Evolutionary conservation across 2,797 vertebrate genomes (phyloP).

Genomic region (Phoeniculus purpureus): DNA sequence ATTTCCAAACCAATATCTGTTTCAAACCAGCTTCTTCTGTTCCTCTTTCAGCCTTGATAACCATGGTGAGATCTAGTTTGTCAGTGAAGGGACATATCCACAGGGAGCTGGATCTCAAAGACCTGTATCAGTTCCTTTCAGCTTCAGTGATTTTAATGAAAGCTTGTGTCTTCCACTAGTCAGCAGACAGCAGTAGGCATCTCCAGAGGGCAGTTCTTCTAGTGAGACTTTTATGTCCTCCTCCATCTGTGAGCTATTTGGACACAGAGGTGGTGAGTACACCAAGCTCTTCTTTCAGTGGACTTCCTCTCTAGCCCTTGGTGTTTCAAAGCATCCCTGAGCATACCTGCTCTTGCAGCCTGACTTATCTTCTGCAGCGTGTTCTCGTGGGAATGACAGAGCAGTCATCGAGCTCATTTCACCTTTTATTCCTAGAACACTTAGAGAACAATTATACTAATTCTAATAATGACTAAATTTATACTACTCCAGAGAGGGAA

Average conservation of each 20-base stretch:
- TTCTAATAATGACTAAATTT: slow-evolving; percentile 55
- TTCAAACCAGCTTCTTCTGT: background rate
- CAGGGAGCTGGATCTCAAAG: background rate
- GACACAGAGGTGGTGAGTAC: background rate
- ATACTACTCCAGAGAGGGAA: background rate
- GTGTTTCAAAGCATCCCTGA: background rate
- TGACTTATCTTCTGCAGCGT: fast-evolving
- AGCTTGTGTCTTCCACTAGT: background rate
- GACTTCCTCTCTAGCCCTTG: background rate
- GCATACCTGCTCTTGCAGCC: background rate
- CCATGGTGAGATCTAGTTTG: background rate
- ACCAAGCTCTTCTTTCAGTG: fast-evolving
- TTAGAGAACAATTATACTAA: slow-evolving; percentile 48
- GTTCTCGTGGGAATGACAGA: background rate
- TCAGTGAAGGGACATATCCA: background rate
- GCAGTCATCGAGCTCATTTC: background rate
- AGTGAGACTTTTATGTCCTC: background rate
- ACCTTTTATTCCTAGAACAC: slow-evolving; percentile 49
- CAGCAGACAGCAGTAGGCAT: background rate
- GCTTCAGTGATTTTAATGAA: background rate
- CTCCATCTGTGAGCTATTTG: background rate
- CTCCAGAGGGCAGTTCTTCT: background rate
- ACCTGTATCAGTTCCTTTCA: background rate
- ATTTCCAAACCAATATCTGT: background rate
- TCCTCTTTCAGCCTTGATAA: background rate